phyloP scores from a whole-genome alignment of 1,140 invertebrate species.

The Listronotus bonariensis region DNA sequence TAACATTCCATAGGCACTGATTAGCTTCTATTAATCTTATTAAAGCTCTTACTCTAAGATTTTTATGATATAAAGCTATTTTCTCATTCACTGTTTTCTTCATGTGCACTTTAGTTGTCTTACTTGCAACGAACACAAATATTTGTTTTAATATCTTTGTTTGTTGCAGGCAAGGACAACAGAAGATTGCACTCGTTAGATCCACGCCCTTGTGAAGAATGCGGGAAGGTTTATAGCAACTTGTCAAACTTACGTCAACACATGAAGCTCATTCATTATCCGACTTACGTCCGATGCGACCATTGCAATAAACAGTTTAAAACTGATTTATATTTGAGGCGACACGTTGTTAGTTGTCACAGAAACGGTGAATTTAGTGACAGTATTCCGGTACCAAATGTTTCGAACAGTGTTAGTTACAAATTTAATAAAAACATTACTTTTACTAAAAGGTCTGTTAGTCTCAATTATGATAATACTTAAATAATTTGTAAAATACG shows the following conservation, averaged over 20 bases:
- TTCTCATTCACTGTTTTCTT: no score
- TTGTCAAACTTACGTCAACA: constrained; percentile 79
- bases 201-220: constrained; percentile 73
- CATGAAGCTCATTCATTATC: constrained; percentile 79
- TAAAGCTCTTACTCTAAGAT: no score
- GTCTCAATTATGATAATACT: neutral
- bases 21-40: no score
- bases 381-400: neutral
- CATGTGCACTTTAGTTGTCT: constrained; percentile 1
- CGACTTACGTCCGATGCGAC: constrained; percentile 73
- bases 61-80: no score
- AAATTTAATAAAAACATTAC: constrained; percentile 4
- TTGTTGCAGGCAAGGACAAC: constrained; percentile 54
- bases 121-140: constrained; percentile 33
- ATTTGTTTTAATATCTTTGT: constrained; percentile 51
- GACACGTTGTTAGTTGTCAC: constrained; percentile 68
- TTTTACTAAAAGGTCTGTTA: neutral
- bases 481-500: no score
- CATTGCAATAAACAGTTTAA: constrained; percentile 77
- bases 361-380: constrained; percentile 42
- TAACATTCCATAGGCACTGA: no score
- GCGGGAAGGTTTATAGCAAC: constrained; percentile 79
- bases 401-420: neutral
- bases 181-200: constrained; percentile 69
- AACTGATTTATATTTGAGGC: constrained; percentile 76